A percentile compares a stretch with the other conserved stretches of the same genome.
These are phyloP conservation scores for Sphaerodactylus townsendi DNA, from an alignment of 2,113 vertebrate species.

Conservation along the genomic window DNA sequence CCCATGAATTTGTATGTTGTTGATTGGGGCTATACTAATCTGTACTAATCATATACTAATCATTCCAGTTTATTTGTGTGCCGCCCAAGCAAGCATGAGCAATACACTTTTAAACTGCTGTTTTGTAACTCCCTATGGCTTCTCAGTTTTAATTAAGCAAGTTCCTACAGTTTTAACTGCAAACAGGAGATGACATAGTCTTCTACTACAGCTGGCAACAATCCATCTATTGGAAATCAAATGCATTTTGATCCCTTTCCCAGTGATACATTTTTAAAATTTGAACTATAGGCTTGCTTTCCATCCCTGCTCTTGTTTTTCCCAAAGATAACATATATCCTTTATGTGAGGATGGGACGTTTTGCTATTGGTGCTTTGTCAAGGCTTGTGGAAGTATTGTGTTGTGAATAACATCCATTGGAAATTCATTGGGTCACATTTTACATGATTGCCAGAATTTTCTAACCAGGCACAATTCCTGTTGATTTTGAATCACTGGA, in stretches of 20 bases:
- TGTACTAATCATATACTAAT: too few species aligned
- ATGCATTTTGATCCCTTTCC: background rate
- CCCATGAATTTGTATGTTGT: slow-evolving; percentile 1
- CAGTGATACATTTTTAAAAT: background rate
- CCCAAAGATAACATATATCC: background rate
- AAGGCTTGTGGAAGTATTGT: background rate
- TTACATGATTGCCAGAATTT: background rate
- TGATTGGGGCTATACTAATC: background rate
- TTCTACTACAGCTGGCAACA: background rate
- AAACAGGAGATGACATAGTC: background rate
- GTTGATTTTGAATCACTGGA: slow-evolving; percentile 36
- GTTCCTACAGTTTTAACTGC: background rate
- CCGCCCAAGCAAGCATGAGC: background rate
- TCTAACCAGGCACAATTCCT: slow-evolving; percentile 37
- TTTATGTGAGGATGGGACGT: background rate
- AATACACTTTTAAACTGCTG: background rate
- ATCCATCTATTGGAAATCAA: background rate
- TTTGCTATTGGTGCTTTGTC: background rate
- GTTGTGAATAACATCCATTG: background rate
- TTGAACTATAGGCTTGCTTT: background rate
- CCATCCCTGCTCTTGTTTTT: background rate
- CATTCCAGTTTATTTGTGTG: background rate
- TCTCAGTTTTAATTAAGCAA: slow-evolving; percentile 23
- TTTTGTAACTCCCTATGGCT: background rate
- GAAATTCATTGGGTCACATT: background rate